Evolutionary conservation across 37 sponge, comb jelly and placozoan species (phyloP).

Genomic region (Spongilla lacustris): DNA sequence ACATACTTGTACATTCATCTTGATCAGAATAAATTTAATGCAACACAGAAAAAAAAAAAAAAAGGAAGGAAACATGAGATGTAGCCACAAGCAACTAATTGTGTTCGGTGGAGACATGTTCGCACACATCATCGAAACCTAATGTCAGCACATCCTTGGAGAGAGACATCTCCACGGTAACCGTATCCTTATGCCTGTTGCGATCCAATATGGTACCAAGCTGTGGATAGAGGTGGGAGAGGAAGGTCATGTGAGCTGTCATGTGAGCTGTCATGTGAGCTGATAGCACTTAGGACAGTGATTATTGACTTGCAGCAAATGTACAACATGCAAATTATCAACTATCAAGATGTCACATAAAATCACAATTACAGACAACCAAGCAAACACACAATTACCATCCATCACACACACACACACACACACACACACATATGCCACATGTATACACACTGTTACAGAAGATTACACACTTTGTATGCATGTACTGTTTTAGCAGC

Average conservation of each 20-base stretch:
- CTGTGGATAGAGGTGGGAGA: conserved; percentile 30
- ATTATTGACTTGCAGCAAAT: too few relatives aligned
- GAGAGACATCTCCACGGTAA: conserved; percentile 40
- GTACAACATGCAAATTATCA: background rate
- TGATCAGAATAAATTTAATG: too few relatives aligned
- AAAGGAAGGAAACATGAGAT: background rate
- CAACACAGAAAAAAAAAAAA: too few relatives aligned
- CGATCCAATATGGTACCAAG: conserved; percentile 66
- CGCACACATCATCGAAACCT: conserved; percentile 77
- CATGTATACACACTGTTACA: too few relatives aligned
- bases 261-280: background rate
- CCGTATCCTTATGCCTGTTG: conserved; percentile 43
- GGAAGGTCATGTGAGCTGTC: background rate
- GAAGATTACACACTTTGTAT: too few relatives aligned
- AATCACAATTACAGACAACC: background rate
- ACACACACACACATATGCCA: too few relatives aligned
- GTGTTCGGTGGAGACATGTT: conserved; percentile 19
- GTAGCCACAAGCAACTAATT: background rate
- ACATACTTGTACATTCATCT: too few relatives aligned
- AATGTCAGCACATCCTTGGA: conserved; percentile 49
- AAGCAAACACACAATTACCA: background rate
- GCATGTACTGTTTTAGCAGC: too few relatives aligned
- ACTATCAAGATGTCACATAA: too few relatives aligned
- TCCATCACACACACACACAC: too few relatives aligned
- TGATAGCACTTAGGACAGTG: background rate